Conservation (phyloP, 1,140 invertebrate genomes). For the Meloidogyne floridensis region DNA sequence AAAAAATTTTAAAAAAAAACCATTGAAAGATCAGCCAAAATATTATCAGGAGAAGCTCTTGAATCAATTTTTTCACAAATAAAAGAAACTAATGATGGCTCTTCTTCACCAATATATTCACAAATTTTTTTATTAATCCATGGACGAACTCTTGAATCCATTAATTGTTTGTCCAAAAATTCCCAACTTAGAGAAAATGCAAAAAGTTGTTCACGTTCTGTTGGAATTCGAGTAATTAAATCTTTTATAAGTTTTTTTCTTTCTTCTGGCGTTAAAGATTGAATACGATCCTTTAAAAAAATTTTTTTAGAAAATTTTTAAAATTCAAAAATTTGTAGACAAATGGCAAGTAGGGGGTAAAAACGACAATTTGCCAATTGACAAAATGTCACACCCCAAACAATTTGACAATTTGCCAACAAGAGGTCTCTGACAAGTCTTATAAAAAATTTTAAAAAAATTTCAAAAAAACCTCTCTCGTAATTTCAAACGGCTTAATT, state of each 20-base stretch:
- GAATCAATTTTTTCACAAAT: conserved; percentile 96
- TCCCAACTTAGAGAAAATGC: conserved; percentile 88
- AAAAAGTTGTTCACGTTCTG: conserved; percentile 77
- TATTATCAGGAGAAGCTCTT: conserved; percentile 85
- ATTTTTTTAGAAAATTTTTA: not conserved
- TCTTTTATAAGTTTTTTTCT: conserved; percentile 93
- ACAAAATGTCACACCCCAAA: conserved; percentile 16
- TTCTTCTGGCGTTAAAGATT: conserved; percentile 78
- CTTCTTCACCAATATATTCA: conserved; percentile 98
- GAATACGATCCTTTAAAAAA: conserved; percentile 47
- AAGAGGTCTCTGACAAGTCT: not conserved
- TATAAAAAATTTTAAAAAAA: not conserved
- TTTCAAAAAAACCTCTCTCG: conserved; percentile 37
- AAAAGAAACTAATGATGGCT: conserved; percentile 96
- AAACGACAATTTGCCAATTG: not conserved
- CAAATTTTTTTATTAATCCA: conserved; percentile 99
- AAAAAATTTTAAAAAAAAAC: conserved; percentile 66
- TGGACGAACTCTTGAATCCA: conserved; percentile 93
- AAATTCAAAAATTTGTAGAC: not conserved
- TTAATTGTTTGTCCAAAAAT: conserved; percentile 82
- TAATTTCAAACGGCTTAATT: conserved; percentile 67
- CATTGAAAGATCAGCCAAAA: conserved; percentile 97
- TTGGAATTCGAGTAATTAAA: conserved; percentile 96
- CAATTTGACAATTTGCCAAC: not conserved
- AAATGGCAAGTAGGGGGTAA: not conserved